Percentiles rank a stretch among this genome's conserved stretches.
Conservation (phyloP, 2,797 vertebrate genomes). For the Thunnus albacares region DNA sequence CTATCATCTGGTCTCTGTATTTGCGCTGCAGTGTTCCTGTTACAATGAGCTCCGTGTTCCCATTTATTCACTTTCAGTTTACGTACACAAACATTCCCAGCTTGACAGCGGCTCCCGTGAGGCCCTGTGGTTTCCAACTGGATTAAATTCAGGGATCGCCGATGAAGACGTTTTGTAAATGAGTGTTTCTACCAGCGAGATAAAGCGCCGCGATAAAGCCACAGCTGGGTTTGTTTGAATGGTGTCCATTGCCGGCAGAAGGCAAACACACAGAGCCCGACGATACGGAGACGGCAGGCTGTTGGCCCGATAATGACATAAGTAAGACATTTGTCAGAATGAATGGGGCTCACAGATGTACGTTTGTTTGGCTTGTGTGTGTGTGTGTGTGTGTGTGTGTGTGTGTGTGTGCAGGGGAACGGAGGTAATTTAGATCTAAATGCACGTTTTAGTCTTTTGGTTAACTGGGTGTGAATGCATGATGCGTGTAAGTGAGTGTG, state of each 20-base stretch:
- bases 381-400: neutral
- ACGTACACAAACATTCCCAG: slow-evolving; percentile 16
- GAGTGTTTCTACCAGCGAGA: slow-evolving; percentile 33
- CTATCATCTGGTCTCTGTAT: slow-evolving; percentile 1
- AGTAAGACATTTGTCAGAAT: slow-evolving; percentile 44
- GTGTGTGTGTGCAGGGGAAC: neutral
- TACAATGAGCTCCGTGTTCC: slow-evolving; percentile 36
- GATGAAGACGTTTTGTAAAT: slow-evolving; percentile 29
- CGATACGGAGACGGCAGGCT: neutral
- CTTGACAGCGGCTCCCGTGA: slow-evolving; percentile 38
- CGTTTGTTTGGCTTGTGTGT: slow-evolving; percentile 37
- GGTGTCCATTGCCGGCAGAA: slow-evolving; percentile 21
- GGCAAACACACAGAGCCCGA: slow-evolving; percentile 29
- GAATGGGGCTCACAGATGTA: slow-evolving; percentile 22
- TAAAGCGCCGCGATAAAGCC: neutral
- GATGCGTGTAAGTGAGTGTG: slow-evolving; percentile 9
- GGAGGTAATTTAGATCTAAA: slow-evolving; percentile 52
- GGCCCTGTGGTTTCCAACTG: slow-evolving; percentile 33
- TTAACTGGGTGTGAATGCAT: slow-evolving; percentile 25
- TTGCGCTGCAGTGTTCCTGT: slow-evolving; percentile 17
- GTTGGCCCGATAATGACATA: slow-evolving; percentile 26
- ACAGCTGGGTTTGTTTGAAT: slow-evolving; percentile 51
- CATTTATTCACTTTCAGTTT: slow-evolving; percentile 37
- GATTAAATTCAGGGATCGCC: slow-evolving; percentile 35
- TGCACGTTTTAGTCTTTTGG: slow-evolving; percentile 46